phyloP scores from a whole-genome alignment of 2,888 invertebrate species.

The Drosophila acutilabella region DNA sequence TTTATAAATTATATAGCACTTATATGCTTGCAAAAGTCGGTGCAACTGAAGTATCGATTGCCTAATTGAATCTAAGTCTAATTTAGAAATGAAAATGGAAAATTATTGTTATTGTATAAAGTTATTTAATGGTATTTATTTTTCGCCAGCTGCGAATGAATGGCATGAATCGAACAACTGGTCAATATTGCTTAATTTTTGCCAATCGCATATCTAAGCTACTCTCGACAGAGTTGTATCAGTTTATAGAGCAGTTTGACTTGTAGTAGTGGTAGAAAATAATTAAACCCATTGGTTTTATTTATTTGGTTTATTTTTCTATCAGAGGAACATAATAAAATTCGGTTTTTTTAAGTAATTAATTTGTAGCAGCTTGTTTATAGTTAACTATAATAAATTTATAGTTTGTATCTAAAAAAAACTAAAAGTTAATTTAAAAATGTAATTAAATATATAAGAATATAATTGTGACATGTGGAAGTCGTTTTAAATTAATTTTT shows the following conservation, averaged over 20 bases:
- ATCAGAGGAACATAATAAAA: no score
- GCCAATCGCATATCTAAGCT: slow-evolving; percentile 30
- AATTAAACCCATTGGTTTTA: no score
- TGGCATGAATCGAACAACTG: slow-evolving; percentile 2
- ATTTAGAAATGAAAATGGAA: slow-evolving; percentile 20
- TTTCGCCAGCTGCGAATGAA: slow-evolving; percentile 12
- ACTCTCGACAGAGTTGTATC: neutral
- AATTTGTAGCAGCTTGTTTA: no score
- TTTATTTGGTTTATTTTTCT: neutral
- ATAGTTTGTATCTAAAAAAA: no score
- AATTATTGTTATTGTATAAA: slow-evolving; percentile 27
- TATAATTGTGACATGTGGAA: no score
- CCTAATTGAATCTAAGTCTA: slow-evolving; percentile 43
- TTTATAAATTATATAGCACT: neutral
- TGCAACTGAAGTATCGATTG: slow-evolving; percentile 55
- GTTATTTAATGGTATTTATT: slow-evolving; percentile 29
- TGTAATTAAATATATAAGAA: no score
- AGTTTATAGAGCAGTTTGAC: neutral
- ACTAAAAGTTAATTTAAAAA: no score
- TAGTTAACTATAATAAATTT: no score
- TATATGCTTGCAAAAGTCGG: slow-evolving; percentile 34
- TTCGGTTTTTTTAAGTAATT: no score
- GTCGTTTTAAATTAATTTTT: no score
- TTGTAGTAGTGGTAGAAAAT: no score
- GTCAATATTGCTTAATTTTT: slow-evolving; percentile 37